Conservation (phyloP, 35 echinoderm and acorn worm species). For the Amphiura filiformis region DNA sequence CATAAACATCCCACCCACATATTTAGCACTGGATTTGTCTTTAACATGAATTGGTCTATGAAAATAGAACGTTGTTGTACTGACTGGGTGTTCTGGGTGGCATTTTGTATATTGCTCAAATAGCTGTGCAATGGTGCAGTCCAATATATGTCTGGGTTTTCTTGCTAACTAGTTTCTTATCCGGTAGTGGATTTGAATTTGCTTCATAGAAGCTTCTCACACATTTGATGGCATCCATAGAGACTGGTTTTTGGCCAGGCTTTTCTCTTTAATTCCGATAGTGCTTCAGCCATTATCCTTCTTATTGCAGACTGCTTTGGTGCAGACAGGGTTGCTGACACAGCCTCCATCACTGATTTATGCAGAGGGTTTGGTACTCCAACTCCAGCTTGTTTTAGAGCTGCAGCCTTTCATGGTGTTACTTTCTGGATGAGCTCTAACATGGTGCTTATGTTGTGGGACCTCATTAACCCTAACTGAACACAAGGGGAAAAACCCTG, state of each 20-base stretch:
- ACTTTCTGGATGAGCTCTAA: constrained; percentile 36
- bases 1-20: constrained; percentile 57
- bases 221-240: constrained; percentile 38
- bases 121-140: constrained; percentile 46
- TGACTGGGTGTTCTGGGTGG: constrained; percentile 55
- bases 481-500: too few relatives aligned
- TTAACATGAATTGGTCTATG: constrained; percentile 64
- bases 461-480: too few relatives aligned
- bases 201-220: constrained; percentile 52
- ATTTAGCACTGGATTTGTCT: constrained; percentile 28
- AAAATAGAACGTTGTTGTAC: constrained; percentile 43
- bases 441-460: constrained; percentile 29
- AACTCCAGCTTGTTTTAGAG: constrained; percentile 26
- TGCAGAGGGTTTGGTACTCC: constrained; percentile 5
- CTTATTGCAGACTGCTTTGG: constrained; percentile 36
- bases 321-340: constrained; percentile 1
- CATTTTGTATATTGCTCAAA: constrained; percentile 34
- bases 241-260: constrained; percentile 40
- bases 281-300: constrained; percentile 23
- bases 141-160: constrained; percentile 54
- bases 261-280: constrained; percentile 18
- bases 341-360: constrained; percentile 20
- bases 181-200: constrained; percentile 56
- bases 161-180: constrained; percentile 61
- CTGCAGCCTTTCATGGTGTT: constrained; percentile 43